A percentile compares a stretch with the other conserved stretches of the same genome.
These are phyloP conservation scores for Ferrisia virgata DNA, from an alignment of 2,888 invertebrate species.

Conservation along the genomic window DNA sequence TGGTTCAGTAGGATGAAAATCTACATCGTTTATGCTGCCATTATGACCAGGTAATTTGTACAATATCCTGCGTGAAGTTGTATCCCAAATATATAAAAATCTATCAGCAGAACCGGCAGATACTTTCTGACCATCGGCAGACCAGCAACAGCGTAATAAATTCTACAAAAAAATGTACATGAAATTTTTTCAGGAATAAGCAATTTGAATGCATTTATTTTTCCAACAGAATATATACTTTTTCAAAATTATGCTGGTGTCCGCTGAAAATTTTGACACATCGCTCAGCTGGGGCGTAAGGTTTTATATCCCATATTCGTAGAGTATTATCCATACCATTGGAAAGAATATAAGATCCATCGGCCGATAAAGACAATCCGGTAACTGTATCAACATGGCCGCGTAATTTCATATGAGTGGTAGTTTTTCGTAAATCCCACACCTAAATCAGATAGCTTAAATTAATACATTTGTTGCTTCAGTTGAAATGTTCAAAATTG, in stretches of 20 bases:
- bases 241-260: conserved; percentile 97
- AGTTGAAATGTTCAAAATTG: background rate
- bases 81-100: conserved; percentile 96
- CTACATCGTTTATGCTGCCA: conserved; percentile 93
- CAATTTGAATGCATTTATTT: conserved; percentile 13
- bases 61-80: conserved; percentile 81
- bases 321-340: conserved; percentile 97
- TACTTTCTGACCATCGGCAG: conserved; percentile 86
- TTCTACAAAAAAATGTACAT: conserved; percentile 58
- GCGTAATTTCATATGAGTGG: conserved; percentile 75
- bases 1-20: conserved; percentile 92
- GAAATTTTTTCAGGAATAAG: background rate
- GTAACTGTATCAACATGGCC: conserved; percentile 97
- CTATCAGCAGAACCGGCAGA: conserved; percentile 92
- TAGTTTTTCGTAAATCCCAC: conserved; percentile 92
- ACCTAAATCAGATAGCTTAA: conserved; percentile 56
- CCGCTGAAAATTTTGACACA: conserved; percentile 89
- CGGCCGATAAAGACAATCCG: conserved; percentile 76
- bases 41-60: conserved; percentile 98
- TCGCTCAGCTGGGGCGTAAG: conserved; percentile 88
- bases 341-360: conserved; percentile 86
- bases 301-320: conserved; percentile 94
- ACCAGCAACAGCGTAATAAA: conserved; percentile 88
- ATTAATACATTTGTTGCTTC: background rate
- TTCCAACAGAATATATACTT: too few species aligned